phyloP scores from a whole-genome alignment of 2,113 vertebrate genomes.

The Malurus cyaneus region DNA sequence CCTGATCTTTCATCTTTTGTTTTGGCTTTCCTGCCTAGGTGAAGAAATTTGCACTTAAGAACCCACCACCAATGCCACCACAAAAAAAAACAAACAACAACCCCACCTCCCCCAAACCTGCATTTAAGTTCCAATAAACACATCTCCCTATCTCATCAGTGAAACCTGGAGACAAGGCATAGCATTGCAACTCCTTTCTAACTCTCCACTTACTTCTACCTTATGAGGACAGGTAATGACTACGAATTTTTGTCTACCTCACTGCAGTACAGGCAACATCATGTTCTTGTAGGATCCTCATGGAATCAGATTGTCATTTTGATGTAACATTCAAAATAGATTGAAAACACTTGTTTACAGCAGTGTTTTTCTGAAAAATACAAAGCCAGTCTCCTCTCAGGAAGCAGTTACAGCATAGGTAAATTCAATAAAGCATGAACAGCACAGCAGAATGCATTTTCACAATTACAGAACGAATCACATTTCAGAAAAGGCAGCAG shows the following conservation, averaged over 20 bases:
- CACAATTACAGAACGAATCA: background rate
- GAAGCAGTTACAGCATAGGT: background rate
- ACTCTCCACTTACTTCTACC: background rate
- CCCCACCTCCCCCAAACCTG: accelerated
- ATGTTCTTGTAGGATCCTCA: background rate
- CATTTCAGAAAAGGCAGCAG: background rate
- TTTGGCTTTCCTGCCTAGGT: background rate
- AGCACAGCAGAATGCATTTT: background rate
- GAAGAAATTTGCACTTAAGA: background rate
- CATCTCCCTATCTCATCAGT: background rate
- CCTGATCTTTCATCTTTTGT: background rate
- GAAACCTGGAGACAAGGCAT: background rate
- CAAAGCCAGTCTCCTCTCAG: background rate
- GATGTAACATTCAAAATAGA: background rate
- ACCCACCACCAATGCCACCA: accelerated
- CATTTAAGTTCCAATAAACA: background rate
- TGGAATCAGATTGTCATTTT: background rate
- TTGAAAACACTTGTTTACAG: background rate
- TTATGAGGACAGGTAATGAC: background rate
- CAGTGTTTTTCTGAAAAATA: background rate
- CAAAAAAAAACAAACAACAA: background rate
- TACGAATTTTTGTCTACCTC: background rate
- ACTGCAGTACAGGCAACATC: background rate
- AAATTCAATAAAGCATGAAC: background rate
- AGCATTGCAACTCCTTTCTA: background rate